These are phyloP conservation scores for Scleropages formosus DNA, from an alignment of 2,797 vertebrate species.

Conservation along the genomic window DNA sequence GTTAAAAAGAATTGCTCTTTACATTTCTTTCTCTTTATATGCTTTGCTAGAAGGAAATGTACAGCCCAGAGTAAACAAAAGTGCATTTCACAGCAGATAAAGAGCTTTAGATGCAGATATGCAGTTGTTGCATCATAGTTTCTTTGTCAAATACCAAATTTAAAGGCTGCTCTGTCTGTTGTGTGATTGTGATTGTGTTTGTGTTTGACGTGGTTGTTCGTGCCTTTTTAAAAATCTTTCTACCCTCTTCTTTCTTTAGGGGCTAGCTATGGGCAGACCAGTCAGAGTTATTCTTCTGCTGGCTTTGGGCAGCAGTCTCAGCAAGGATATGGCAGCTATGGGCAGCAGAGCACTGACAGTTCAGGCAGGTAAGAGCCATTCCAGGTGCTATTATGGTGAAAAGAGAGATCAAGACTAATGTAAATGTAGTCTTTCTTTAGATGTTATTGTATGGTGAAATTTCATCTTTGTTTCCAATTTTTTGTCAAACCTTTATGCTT, in stretches of 20 bases:
- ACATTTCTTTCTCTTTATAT: neutral
- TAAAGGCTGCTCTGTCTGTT: too few species aligned
- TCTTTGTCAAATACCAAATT: too few species aligned
- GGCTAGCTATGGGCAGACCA: conserved; percentile 58
- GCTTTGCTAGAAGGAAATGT: too few species aligned
- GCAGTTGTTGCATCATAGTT: too few species aligned
- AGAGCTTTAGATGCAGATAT: too few species aligned
- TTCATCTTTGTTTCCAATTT: neutral
- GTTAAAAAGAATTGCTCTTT: too few species aligned
- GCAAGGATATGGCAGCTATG: conserved; percentile 57
- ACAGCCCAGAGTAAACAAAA: too few species aligned
- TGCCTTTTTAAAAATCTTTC: neutral
- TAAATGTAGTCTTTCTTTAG: too few species aligned
- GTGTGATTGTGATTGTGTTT: too few species aligned
- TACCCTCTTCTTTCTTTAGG: conserved; percentile 21
- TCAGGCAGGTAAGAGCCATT: conserved; percentile 60
- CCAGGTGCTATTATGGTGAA: neutral
- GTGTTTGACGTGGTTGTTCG: too few species aligned
- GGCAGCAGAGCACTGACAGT: conserved; percentile 52
- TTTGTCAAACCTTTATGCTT: neutral
- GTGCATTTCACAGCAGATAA: too few species aligned
- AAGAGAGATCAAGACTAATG: neutral
- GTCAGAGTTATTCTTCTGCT: conserved; percentile 41
- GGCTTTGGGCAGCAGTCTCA: conserved; percentile 43
- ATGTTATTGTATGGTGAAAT: neutral